Base-by-base conservation (phyloP, 2,797 vertebrate genomes). In the Sylvilagus floridanus region DNA sequence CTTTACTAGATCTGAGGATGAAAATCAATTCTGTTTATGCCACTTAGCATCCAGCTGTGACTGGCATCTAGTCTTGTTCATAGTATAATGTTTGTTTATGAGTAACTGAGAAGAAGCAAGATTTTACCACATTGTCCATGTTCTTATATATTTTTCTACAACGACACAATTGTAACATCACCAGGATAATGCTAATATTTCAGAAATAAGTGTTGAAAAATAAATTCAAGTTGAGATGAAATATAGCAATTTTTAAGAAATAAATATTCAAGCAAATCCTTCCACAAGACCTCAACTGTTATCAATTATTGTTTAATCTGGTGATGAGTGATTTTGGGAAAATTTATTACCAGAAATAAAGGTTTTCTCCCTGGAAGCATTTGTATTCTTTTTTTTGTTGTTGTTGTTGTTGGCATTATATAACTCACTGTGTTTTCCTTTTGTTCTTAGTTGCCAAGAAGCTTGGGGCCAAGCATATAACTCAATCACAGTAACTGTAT, bases 341-440 rank as follows among this genome's bases (percentile, higher is more conserved):
- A 95, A 95, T 71, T 90, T 94, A 84, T 78, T 91, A 85, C 47
- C 47, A 93, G 71, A 88, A 92, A 94, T 68, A 93, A 95, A 96
- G 52, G 14, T 68, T 93, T 95, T 82, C 42, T 71, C 47, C 84
- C 89, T 83, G 71, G 73, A 87, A 95, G 42, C 12, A 47, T 81
- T 68, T 92, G 72, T 62, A 16, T 83, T 57, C 22, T 91, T 95
- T 93, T 54, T 88, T 87, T 81, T 7, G 4, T 14, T 50, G 1
- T 35, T 47, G 11, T 63, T 24, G 1, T 21, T 52, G 17, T 68
- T 65, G 71, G 32, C 84, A 32, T 95, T 90, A 72, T 93, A 62
- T 95, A 95, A 96, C 47, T 75, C 30, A 21, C 72, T 65, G 6
- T 94, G 86, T 87, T 95, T 96, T 93, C 94, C 68, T 93, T 93